These are phyloP conservation scores for Echinometra lucunter DNA, from an alignment of 53 echinoderm and acorn worm genomes.

Conservation along the genomic window DNA sequence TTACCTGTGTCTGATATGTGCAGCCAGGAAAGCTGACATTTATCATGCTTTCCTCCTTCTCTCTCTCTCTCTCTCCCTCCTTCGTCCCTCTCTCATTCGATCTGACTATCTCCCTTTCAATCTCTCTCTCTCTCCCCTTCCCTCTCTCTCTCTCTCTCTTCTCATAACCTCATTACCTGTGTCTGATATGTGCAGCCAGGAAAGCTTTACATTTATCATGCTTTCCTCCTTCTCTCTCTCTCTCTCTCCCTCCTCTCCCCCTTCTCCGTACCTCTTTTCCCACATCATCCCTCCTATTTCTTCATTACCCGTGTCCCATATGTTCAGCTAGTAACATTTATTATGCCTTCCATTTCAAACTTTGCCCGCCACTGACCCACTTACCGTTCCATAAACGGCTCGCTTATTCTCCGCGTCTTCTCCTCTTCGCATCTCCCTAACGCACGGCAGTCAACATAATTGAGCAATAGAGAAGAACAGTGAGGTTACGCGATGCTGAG, in stretches of 20 bases:
- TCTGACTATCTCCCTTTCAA: neutral
- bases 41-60: neutral
- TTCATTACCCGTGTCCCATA: neutral
- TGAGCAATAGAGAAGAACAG: slow-evolving; percentile 14
- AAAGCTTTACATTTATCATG: too few relatives aligned
- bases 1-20: neutral
- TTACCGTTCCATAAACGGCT: slow-evolving; percentile 35
- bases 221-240: neutral
- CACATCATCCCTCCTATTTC: neutral
- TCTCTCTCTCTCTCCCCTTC: neutral
- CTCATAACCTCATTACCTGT: neutral
- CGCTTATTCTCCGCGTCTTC: neutral
- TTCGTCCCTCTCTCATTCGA: neutral
- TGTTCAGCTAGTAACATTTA: slow-evolving; percentile 48
- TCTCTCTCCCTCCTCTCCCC: neutral
- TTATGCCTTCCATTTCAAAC: slow-evolving; percentile 20
- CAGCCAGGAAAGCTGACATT: too few relatives aligned
- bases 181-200: too few relatives aligned
- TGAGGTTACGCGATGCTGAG: neutral
- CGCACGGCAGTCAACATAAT: slow-evolving; percentile 11
- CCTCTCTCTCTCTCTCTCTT: neutral
- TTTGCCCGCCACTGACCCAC: slow-evolving; percentile 18
- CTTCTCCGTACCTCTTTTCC: neutral
- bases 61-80: neutral
- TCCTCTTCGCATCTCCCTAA: neutral